Percentiles rank a stretch among this genome's conserved stretches.
These are phyloP conservation scores for Platypus cylindrus DNA, from an alignment of 2,888 invertebrate species.

Conservation along the genomic window DNA sequence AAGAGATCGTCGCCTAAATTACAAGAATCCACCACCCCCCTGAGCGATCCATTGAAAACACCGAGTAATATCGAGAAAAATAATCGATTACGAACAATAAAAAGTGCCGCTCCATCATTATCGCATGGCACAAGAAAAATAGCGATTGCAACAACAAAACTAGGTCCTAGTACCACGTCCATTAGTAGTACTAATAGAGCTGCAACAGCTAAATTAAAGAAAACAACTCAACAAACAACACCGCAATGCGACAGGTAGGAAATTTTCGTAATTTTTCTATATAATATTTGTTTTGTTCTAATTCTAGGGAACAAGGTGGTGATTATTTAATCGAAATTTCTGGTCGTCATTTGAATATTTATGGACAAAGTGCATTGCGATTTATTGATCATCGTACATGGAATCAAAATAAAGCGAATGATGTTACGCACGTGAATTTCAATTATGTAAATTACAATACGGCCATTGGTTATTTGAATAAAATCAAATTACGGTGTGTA, in stretches of 20 bases:
- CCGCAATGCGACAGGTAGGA: slow-evolving; percentile 51
- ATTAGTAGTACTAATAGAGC: slow-evolving; percentile 31
- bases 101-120: too few relatives aligned
- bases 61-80: too few relatives aligned
- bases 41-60: too few relatives aligned
- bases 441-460: slow-evolving; percentile 80
- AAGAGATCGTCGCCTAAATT: too few relatives aligned
- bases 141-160: too few relatives aligned
- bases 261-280: neutral
- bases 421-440: slow-evolving; percentile 72
- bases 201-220: slow-evolving; percentile 52
- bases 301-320: slow-evolving; percentile 44
- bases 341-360: slow-evolving; percentile 69
- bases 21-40: too few relatives aligned
- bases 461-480: slow-evolving; percentile 51
- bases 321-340: slow-evolving; percentile 82
- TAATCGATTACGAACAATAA: too few relatives aligned
- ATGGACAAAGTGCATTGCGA: slow-evolving; percentile 76
- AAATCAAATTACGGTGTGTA: slow-evolving; percentile 11
- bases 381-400: slow-evolving; percentile 71
- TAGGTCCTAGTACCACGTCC: too few relatives aligned
- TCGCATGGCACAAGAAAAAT: too few relatives aligned
- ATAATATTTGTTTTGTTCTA: neutral
- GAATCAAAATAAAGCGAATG: slow-evolving; percentile 64
- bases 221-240: slow-evolving; percentile 43